These are phyloP conservation scores for Malacoctenus gilli DNA, from an alignment of 2,797 vertebrate species.

Conservation along the genomic window DNA sequence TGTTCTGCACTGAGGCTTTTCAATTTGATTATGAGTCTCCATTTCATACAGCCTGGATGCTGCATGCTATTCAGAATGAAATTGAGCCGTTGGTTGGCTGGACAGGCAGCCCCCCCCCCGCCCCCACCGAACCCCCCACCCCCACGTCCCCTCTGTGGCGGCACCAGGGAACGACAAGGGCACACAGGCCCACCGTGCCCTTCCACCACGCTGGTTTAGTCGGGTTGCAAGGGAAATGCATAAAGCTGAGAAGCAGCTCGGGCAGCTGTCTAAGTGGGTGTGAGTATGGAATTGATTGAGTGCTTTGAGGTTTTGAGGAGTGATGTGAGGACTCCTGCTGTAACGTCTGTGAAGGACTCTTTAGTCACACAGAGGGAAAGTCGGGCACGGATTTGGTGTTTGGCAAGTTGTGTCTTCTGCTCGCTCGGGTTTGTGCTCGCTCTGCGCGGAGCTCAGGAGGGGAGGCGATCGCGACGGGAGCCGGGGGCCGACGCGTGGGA, in stretches of 20 bases:
- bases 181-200: slow-evolving; percentile 17
- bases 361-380: slow-evolving; percentile 15
- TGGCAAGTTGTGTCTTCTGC: background rate
- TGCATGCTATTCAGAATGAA: slow-evolving; percentile 63
- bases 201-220: slow-evolving; percentile 33
- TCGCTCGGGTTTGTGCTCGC: background rate
- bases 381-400: slow-evolving; percentile 3
- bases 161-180: slow-evolving; percentile 45
- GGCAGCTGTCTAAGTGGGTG: slow-evolving; percentile 39
- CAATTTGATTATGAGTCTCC: slow-evolving; percentile 77
- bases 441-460: background rate
- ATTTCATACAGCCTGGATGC: slow-evolving; percentile 71
- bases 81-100: slow-evolving; percentile 61
- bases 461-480: too few relatives aligned
- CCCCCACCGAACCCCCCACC: too few relatives aligned
- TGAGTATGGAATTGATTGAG: slow-evolving; percentile 29
- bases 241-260: slow-evolving; percentile 13
- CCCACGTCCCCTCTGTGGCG: slow-evolving; percentile 30
- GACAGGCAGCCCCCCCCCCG: slow-evolving; percentile 48
- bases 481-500: background rate
- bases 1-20: slow-evolving; percentile 80
- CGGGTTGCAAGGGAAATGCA: slow-evolving; percentile 29
- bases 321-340: slow-evolving; percentile 29
- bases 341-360: slow-evolving; percentile 31
- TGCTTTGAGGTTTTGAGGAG: slow-evolving; percentile 46